Evolutionary conservation across 2,113 vertebrate genomes (phyloP).

Genomic region (Tupaia chinensis): DNA sequence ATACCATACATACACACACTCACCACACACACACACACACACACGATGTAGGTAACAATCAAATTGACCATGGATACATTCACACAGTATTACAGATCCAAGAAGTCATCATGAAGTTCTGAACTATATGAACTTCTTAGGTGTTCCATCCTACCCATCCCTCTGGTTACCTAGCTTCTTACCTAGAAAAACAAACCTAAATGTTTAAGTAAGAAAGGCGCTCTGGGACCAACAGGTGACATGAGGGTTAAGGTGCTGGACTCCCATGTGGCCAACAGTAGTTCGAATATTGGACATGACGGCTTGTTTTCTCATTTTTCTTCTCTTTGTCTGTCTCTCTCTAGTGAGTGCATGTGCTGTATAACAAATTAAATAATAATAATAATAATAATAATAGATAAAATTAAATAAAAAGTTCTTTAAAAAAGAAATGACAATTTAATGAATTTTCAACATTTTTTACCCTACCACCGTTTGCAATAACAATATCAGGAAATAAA

Average conservation of each 20-base stretch:
- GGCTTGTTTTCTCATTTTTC: too few relatives aligned
- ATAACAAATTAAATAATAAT: background rate
- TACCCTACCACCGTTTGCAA: background rate
- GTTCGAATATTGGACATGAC: too few relatives aligned
- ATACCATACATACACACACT: too few relatives aligned
- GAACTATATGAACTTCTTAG: background rate
- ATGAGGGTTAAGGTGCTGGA: too few relatives aligned
- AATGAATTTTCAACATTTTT: background rate
- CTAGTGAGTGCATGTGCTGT: too few relatives aligned
- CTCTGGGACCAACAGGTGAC: too few relatives aligned
- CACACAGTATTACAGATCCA: background rate
- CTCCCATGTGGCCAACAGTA: too few relatives aligned
- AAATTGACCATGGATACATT: background rate
- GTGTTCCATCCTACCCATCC: background rate
- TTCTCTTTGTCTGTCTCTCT: too few relatives aligned
- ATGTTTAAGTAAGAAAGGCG: background rate
- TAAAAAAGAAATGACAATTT: background rate
- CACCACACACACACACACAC: too few relatives aligned
- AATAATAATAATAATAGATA: too few relatives aligned
- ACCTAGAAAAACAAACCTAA: background rate
- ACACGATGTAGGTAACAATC: too few relatives aligned
- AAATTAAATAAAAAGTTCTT: too few relatives aligned
- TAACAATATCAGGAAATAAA: background rate
- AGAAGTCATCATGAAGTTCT: background rate
- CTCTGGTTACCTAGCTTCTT: background rate